phyloP scores from a whole-genome alignment of 2,113 vertebrate species.

The Elachura formosa region DNA sequence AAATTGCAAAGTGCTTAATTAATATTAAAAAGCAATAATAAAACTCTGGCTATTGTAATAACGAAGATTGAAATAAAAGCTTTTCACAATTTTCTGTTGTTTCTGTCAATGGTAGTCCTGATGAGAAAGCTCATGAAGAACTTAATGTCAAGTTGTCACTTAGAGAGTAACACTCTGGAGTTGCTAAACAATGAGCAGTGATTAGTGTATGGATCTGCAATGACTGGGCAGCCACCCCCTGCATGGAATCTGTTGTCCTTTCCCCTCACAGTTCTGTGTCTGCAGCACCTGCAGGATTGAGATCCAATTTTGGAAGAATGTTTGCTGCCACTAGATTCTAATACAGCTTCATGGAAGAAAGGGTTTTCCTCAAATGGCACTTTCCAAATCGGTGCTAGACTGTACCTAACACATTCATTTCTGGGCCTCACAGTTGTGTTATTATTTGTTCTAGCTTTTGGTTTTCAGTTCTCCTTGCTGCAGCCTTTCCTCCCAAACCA shows the following conservation, averaged over 20 bases:
- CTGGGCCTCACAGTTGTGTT: neutral
- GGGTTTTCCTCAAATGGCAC: neutral
- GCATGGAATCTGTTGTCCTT: neutral
- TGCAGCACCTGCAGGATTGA: neutral
- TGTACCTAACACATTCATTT: neutral
- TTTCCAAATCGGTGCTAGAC: neutral
- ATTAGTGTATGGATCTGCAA: neutral
- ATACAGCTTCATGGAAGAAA: neutral
- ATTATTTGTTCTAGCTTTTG: neutral
- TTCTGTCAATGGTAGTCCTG: neutral
- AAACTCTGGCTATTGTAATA: neutral
- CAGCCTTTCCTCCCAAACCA: neutral
- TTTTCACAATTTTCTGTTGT: neutral
- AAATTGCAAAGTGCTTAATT: neutral
- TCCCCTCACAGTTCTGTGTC: neutral
- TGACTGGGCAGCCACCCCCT: neutral
- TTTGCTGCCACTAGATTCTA: neutral
- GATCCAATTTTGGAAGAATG: neutral
- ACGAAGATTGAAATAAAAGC: slow-evolving; percentile 6
- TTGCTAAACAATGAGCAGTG: neutral
- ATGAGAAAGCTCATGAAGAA: neutral
- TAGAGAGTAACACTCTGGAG: neutral
- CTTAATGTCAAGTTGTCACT: neutral
- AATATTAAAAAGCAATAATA: neutral
- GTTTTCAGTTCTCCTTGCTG: neutral